phyloP scores from a whole-genome alignment of 2,113 vertebrate species.

The Gallinago paraguaiae region DNA sequence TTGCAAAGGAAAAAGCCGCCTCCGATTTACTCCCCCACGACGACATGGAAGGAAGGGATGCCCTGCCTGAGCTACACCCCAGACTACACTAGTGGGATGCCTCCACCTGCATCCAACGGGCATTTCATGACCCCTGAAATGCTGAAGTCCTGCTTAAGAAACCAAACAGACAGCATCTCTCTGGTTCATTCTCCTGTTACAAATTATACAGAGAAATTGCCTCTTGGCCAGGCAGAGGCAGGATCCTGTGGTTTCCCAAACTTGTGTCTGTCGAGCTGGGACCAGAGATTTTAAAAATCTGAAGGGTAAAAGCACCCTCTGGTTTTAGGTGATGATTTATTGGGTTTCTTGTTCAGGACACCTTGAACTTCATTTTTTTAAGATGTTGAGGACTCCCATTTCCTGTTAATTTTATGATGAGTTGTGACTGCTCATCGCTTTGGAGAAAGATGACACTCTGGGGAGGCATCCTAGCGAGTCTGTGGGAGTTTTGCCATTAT shows the following conservation, averaged over 20 bases:
- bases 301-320: background rate
- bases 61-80: background rate
- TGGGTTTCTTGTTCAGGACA: background rate
- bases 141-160: background rate
- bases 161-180: background rate
- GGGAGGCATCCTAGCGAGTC: background rate
- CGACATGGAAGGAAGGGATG: background rate
- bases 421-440: background rate
- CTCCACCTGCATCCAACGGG: background rate
- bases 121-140: background rate
- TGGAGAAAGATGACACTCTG: background rate
- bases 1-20: background rate
- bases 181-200: background rate
- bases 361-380: background rate
- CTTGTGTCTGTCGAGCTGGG: rapidly evolving
- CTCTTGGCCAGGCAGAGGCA: background rate
- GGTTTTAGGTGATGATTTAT: background rate
- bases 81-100: background rate
- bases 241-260: background rate
- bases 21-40: background rate
- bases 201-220: background rate
- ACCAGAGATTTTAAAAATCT: background rate
- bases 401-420: background rate
- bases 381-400: background rate
- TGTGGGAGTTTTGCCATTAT: background rate